A percentile compares a stretch with the other conserved stretches of the same genome.
Evolutionary conservation across 2,888 invertebrate genomes (phyloP).

Genomic region (Coelogynopora nodosa): DNA sequence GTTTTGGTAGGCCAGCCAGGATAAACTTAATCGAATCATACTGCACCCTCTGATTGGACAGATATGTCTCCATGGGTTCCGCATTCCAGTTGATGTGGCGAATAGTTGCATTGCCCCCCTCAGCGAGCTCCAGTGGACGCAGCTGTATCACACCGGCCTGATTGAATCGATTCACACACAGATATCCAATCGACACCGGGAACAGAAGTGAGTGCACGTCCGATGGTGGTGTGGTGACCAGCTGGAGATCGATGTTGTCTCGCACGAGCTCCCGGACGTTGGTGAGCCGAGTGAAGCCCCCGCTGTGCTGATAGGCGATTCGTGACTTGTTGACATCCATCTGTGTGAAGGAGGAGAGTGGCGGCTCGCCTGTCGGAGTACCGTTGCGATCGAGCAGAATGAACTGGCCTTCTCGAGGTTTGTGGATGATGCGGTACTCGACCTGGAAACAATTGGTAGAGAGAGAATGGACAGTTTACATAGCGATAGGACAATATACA

Average conservation of each 20-base stretch:
- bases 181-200: neutral
- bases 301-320: slow-evolving; percentile 2
- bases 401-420: neutral
- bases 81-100: neutral
- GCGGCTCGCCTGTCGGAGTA: neutral
- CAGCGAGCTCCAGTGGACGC: neutral
- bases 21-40: neutral
- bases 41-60: neutral
- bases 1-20: neutral
- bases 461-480: neutral
- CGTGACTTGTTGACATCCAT: neutral
- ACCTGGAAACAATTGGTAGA: neutral
- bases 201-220: neutral
- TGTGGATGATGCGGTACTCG: neutral
- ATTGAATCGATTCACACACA: neutral
- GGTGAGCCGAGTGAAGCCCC: neutral
- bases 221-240: neutral
- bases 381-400: neutral
- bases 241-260: neutral
- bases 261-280: neutral
- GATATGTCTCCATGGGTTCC: slow-evolving; percentile 1
- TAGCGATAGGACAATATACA: too few species aligned
- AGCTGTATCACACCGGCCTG: neutral
- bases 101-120: neutral
- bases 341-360: neutral